A percentile compares a stretch with the other conserved stretches of the same genome.
These are phyloP conservation scores for Liasis olivaceus DNA, from an alignment of 2,797 vertebrate genomes.

Conservation along the genomic window DNA sequence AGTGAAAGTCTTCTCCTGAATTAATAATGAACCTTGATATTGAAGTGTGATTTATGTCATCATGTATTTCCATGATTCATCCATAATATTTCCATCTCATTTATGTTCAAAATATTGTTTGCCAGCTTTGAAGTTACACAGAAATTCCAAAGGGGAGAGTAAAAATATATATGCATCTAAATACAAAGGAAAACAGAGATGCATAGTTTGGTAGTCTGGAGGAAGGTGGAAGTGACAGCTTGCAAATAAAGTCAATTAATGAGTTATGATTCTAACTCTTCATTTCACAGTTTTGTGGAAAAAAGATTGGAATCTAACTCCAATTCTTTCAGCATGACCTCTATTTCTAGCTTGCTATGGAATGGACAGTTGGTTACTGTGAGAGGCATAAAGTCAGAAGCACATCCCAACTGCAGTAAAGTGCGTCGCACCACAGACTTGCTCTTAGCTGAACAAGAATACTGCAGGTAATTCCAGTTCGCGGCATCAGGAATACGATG, in stretches of 20 bases:
- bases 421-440: conserved; percentile 61
- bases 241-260: background rate
- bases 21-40: background rate
- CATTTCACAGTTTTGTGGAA: background rate
- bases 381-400: conserved; percentile 55
- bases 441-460: conserved; percentile 72
- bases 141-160: background rate
- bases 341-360: conserved; percentile 67
- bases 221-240: background rate
- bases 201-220: background rate
- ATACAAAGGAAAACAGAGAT: background rate
- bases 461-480: conserved; percentile 67
- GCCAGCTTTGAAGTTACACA: background rate
- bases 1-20: no score
- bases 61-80: background rate
- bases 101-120: background rate
- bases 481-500: background rate
- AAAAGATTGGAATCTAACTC: background rate
- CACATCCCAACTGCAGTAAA: background rate
- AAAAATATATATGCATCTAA: background rate
- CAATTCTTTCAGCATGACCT: background rate
- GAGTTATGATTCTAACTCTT: background rate
- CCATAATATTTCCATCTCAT: background rate
- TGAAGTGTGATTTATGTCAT: background rate
- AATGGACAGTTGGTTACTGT: conserved; percentile 72